Conservation (phyloP, 2,113 vertebrate species). For the Hydrochoerus hydrochaeris region DNA sequence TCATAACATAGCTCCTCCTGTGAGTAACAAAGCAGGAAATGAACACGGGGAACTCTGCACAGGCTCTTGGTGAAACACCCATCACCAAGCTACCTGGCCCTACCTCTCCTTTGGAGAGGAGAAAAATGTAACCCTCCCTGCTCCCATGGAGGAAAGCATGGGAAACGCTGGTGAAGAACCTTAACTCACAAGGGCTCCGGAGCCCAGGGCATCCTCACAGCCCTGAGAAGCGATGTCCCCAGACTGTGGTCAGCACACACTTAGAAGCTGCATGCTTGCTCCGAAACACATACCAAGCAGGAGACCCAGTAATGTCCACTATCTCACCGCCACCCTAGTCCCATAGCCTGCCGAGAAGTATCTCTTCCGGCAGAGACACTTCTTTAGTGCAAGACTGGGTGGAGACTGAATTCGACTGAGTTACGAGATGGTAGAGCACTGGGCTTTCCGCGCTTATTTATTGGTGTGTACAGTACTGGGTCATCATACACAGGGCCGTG, state of each 20-base stretch:
- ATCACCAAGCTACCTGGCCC: neutral
- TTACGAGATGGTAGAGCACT: neutral
- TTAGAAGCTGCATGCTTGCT: neutral
- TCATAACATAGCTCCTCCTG: neutral
- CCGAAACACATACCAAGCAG: neutral
- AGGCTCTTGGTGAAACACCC: neutral
- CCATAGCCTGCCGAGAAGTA: neutral
- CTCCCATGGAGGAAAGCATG: neutral
- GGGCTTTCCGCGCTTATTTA: conserved; percentile 90
- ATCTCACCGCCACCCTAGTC: neutral
- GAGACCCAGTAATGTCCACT: neutral
- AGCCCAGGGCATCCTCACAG: too few relatives aligned
- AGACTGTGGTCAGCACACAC: too few relatives aligned
- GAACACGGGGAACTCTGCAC: neutral
- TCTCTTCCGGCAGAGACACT: neutral
- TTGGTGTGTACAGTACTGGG: conserved; percentile 92
- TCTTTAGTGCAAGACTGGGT: neutral
- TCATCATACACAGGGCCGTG: conserved; percentile 90
- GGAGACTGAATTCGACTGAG: neutral
- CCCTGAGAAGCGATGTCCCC: neutral
- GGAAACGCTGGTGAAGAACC: neutral
- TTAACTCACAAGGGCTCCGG: neutral
- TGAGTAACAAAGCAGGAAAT: neutral
- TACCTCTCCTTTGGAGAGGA: neutral
- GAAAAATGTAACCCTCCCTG: neutral